Conservation (phyloP, 64 coral and sea anemone species). For the Pocillopora damicornis region DNA sequence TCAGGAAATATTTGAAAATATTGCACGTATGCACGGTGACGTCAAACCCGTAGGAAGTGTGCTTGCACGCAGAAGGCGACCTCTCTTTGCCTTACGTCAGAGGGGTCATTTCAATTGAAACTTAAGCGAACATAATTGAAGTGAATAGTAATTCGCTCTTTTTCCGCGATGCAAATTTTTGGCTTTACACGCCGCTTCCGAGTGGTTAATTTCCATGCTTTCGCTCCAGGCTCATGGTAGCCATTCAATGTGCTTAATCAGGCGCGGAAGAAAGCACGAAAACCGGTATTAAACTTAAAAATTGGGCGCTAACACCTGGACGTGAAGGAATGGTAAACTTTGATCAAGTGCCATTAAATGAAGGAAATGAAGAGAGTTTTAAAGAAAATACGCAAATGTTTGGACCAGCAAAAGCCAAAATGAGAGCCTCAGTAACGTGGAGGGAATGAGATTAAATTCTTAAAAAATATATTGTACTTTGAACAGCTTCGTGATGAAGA, state of each 20-base stretch:
- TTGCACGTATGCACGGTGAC: background rate
- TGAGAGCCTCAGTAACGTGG: background rate
- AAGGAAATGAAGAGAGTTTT: background rate
- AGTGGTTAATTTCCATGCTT: background rate
- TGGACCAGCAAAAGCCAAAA: no score
- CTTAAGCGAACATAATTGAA: background rate
- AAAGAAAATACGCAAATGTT: background rate
- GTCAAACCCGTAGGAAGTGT: background rate
- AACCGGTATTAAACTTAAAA: background rate
- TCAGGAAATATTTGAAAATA: background rate
- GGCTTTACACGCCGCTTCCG: background rate
- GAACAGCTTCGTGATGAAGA: background rate
- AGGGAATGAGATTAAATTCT: background rate
- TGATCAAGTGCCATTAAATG: background rate
- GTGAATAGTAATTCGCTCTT: background rate
- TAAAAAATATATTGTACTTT: background rate
- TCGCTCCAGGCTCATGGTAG: background rate
- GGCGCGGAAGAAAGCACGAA: background rate
- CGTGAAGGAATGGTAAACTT: background rate
- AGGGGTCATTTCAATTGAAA: background rate
- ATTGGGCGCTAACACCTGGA: background rate
- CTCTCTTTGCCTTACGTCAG: no score
- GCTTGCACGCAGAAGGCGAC: background rate
- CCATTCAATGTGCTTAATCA: background rate
- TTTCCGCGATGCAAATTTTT: background rate